phyloP scores from a whole-genome alignment of 1,140 invertebrate genomes.

The Aphelenchoides fujianensis region DNA sequence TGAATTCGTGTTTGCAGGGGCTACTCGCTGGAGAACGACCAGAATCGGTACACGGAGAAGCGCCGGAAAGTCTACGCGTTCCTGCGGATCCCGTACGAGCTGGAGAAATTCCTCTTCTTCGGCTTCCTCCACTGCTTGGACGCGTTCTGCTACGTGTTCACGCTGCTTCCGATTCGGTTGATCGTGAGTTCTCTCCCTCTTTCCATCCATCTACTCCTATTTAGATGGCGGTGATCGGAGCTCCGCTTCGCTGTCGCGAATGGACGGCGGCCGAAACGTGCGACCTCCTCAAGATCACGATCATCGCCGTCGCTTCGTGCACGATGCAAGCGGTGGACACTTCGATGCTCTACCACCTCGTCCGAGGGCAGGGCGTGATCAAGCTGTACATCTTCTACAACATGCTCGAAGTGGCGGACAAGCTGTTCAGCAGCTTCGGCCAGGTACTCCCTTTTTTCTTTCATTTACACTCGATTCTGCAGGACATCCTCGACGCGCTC shows the following conservation, averaged over 20 bases:
- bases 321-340: constrained; percentile 87
- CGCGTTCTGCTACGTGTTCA: constrained; percentile 95
- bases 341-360: constrained; percentile 96
- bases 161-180: constrained; percentile 92
- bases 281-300: constrained; percentile 88
- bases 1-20: constrained; percentile 47
- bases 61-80: constrained; percentile 94
- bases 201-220: no score
- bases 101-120: constrained; percentile 81
- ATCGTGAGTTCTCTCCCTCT: constrained; percentile 65
- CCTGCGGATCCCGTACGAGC: constrained; percentile 87
- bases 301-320: constrained; percentile 73
- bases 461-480: constrained; percentile 12
- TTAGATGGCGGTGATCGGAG: constrained; percentile 54
- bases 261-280: constrained; percentile 79
- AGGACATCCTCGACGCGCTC: constrained; percentile 92
- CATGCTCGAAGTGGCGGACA: constrained; percentile 94
- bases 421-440: constrained; percentile 91
- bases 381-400: constrained; percentile 99
- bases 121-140: constrained; percentile 96
- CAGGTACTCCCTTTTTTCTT: constrained; percentile 63
- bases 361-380: constrained; percentile 96
- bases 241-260: constrained; percentile 54
- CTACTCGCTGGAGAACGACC: constrained; percentile 58
- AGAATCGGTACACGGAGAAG: constrained; percentile 84